These are phyloP conservation scores for Rhadinocentrus ornatus DNA, from an alignment of 2,797 vertebrate genomes.

Conservation along the genomic window DNA sequence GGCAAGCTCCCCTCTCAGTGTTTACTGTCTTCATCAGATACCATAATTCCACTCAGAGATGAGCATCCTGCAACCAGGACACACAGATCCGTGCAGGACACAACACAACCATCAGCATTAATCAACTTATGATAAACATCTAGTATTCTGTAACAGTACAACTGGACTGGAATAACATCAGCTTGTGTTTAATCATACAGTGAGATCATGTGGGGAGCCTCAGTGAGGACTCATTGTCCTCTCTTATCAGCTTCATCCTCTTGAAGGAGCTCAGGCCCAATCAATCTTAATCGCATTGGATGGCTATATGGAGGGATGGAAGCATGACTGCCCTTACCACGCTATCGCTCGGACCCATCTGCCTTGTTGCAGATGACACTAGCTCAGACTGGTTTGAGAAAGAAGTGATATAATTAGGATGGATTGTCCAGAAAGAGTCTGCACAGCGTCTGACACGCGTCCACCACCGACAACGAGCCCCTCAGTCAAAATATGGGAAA, in stretches of 20 bases:
- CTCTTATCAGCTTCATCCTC: constrained; percentile 65
- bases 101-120: constrained; percentile 52
- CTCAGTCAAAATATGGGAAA: background rate
- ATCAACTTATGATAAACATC: constrained; percentile 68
- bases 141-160: constrained; percentile 61
- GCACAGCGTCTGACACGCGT: too few species aligned
- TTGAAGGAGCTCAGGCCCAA: constrained; percentile 52
- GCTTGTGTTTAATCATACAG: constrained; percentile 62
- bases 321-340: constrained; percentile 51
- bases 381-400: constrained; percentile 27
- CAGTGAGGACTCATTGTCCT: constrained; percentile 57
- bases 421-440: background rate
- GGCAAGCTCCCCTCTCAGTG: constrained; percentile 12
- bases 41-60: constrained; percentile 28
- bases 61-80: constrained; percentile 40
- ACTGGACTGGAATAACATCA: constrained; percentile 40
- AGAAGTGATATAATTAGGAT: background rate
- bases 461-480: background rate
- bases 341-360: constrained; percentile 69
- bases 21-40: constrained; percentile 46
- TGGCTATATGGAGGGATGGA: constrained; percentile 48
- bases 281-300: constrained; percentile 72
- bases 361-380: constrained; percentile 49
- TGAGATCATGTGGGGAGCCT: constrained; percentile 55
- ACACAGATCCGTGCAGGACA: background rate